Evolutionary conservation across 2,888 invertebrate genomes (phyloP).

Genomic region (Idaea biselata): DNA sequence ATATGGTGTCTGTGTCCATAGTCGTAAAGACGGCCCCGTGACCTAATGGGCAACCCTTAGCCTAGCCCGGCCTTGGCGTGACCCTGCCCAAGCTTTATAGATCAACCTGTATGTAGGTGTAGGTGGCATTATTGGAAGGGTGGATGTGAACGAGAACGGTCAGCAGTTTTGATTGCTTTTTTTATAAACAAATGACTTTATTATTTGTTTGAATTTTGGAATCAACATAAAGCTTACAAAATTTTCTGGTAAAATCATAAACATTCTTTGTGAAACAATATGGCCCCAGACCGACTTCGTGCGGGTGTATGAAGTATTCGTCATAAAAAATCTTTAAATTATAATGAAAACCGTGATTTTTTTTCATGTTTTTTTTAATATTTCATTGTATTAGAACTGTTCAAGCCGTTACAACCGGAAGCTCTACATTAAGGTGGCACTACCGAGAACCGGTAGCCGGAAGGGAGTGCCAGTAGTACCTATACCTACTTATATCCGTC

Average conservation of each 20-base stretch:
- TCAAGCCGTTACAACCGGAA: conserved; percentile 8
- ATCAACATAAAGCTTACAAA: not conserved
- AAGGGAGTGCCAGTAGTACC: conserved; percentile 58
- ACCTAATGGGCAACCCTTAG: conserved; percentile 47
- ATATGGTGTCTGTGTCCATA: conserved; percentile 39
- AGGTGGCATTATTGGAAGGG: not conserved
- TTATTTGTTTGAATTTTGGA: not conserved
- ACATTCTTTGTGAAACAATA: not conserved
- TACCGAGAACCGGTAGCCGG: conserved; percentile 48
- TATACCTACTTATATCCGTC: conserved; percentile 38
- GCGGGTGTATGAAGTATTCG: no score
- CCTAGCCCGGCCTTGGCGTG: conserved; percentile 39
- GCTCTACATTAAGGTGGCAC: conserved; percentile 32
- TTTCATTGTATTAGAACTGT: not conserved
- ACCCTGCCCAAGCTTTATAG: conserved; percentile 34
- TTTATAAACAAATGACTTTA: not conserved
- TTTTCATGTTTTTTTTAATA: not conserved
- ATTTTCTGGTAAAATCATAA: not conserved
- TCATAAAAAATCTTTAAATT: no score
- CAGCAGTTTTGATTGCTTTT: not conserved
- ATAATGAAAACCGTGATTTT: no score
- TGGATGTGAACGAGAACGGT: not conserved
- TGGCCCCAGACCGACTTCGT: no score
- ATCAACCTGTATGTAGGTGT: not conserved
- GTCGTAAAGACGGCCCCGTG: conserved; percentile 59